Evolutionary conservation across 2,888 invertebrate genomes (phyloP).

Genomic region (Dolomedes plantarius): DNA sequence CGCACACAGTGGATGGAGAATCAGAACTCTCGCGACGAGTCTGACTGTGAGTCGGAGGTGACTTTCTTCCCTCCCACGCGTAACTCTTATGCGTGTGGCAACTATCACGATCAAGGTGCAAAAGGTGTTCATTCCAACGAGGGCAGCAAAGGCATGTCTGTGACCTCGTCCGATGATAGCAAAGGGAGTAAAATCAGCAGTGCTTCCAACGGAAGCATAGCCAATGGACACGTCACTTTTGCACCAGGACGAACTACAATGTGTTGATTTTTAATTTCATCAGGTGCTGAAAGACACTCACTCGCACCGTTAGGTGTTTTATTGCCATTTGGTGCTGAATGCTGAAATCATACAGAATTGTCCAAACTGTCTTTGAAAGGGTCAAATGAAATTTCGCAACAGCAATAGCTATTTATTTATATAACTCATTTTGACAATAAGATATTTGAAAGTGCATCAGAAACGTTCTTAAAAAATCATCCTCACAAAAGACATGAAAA

Average conservation of each 20-base stretch:
- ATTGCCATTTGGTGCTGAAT: conserved; percentile 28
- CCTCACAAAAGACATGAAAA: too few species aligned
- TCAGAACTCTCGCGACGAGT: conserved; percentile 45
- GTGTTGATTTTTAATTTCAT: conserved; percentile 52
- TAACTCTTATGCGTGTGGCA: conserved; percentile 17
- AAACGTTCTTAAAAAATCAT: too few species aligned
- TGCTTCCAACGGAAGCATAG: conserved; percentile 72
- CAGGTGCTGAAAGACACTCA: background rate
- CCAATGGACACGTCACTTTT: conserved; percentile 71
- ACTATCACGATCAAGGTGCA: conserved; percentile 15
- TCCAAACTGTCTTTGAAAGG: background rate
- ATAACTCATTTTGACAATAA: background rate
- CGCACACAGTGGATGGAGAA: conserved; percentile 50
- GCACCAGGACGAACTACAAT: conserved; percentile 69
- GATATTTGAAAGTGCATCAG: background rate
- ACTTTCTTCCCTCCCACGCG: conserved; percentile 58
- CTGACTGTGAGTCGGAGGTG: conserved; percentile 55
- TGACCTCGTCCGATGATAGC: conserved; percentile 70
- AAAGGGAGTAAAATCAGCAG: conserved; percentile 73
- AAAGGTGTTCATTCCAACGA: conserved; percentile 69
- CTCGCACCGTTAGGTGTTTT: background rate
- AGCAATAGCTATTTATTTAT: background rate
- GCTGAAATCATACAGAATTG: background rate
- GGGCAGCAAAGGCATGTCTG: conserved; percentile 70
- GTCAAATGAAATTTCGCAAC: background rate